Evolutionary conservation across 92 coral and sea anemone genomes (phyloP).

Genomic region (Bergia puertoricense): DNA sequence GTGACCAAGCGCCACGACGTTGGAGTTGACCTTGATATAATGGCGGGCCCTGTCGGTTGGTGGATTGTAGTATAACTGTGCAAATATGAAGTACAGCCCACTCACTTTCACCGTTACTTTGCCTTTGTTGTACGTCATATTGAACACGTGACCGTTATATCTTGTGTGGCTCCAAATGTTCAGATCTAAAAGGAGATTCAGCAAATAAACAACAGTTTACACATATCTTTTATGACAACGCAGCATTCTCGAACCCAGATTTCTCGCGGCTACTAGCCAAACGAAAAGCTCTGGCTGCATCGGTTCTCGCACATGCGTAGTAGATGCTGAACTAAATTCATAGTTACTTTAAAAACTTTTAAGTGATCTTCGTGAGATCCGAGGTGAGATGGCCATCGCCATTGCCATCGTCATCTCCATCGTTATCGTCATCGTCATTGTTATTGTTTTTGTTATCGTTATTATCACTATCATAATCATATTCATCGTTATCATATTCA

Average conservation of each 20-base stretch:
- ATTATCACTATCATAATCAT: no score
- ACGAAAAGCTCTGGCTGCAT: neutral
- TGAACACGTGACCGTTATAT: neutral
- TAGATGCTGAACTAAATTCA: no score
- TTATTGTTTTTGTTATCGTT: no score
- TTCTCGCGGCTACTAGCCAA: neutral
- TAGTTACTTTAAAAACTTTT: no score
- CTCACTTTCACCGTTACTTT: constrained; percentile 10
- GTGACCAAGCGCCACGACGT: neutral
- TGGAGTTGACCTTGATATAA: neutral
- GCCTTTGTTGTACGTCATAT: neutral
- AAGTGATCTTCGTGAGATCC: no score
- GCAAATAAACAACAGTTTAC: neutral
- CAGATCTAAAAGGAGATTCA: neutral
- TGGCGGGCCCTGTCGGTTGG: neutral
- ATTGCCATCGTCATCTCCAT: no score
- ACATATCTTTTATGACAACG: neutral
- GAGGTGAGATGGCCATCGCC: no score
- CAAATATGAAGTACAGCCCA: constrained; percentile 27
- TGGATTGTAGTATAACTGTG: constrained; percentile 17
- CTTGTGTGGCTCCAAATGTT: constrained; percentile 12
- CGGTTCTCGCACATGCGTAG: no score
- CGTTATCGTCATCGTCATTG: no score
- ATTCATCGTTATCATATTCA: no score
- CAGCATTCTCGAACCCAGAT: neutral